Evolutionary conservation across 2,888 invertebrate species (phyloP).

Genomic region (Drosophila neutralis): DNA sequence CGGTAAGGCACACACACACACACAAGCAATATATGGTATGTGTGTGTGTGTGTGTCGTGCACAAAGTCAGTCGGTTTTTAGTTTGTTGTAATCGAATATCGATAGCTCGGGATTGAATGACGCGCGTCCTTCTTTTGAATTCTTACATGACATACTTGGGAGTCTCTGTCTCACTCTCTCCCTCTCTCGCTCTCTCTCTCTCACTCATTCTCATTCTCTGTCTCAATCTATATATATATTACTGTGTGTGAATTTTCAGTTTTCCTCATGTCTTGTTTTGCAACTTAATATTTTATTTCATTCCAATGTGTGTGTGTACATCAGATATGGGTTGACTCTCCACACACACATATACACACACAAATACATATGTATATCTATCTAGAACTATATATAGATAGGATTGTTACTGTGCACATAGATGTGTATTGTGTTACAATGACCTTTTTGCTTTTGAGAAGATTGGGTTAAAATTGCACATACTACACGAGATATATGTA

Average conservation of each 20-base stretch:
- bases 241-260: slow-evolving; percentile 54
- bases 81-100: slow-evolving; percentile 85
- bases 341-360: slow-evolving; percentile 1
- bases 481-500: not conserved
- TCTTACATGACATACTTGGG: slow-evolving; percentile 78
- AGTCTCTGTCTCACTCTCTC: slow-evolving; percentile 11
- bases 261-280: slow-evolving; percentile 45
- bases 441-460: slow-evolving; percentile 42
- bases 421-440: slow-evolving; percentile 54
- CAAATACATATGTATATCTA: slow-evolving; percentile 4
- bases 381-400: slow-evolving; percentile 1
- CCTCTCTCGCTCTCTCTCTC: not conserved
- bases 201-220: slow-evolving; percentile 1
- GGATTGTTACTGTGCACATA: slow-evolving; percentile 33
- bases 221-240: slow-evolving; percentile 13
- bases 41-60: slow-evolving; percentile 38
- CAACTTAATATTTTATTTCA: slow-evolving; percentile 73
- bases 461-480: slow-evolving; percentile 7
- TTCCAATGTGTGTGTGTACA: slow-evolving; percentile 58
- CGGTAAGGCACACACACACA: slow-evolving; percentile 25
- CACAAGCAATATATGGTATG: slow-evolving; percentile 4
- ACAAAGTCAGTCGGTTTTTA: slow-evolving; percentile 78
- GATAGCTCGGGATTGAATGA: slow-evolving; percentile 85
- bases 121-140: slow-evolving; percentile 78
- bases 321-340: slow-evolving; percentile 52